Conservation (phyloP, 2,797 vertebrate species). For the Hafferia zeledoni region DNA sequence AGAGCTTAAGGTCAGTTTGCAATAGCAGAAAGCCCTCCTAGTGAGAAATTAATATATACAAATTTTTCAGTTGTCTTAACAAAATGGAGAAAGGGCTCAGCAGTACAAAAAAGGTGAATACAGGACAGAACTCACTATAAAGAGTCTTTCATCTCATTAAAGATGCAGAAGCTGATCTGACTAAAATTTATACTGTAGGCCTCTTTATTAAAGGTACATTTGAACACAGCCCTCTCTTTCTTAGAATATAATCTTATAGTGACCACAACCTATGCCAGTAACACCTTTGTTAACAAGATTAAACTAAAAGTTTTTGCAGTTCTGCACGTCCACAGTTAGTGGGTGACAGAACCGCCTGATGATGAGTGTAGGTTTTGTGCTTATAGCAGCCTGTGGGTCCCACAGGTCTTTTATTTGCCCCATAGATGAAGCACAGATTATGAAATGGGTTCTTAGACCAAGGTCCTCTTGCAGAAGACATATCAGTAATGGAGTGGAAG, state of each 20-base stretch:
- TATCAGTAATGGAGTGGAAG: neutral
- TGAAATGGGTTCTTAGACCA: neutral
- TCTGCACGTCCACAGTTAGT: rapidly evolving
- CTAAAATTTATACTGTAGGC: neutral
- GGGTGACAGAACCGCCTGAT: neutral
- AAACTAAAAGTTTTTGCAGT: neutral
- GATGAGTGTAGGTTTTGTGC: neutral
- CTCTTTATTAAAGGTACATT: neutral
- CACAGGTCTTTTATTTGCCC: neutral
- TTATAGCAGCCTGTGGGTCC: neutral
- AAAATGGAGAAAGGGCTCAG: neutral
- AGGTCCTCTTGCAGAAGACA: neutral
- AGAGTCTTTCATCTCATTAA: neutral
- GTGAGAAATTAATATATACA: neutral
- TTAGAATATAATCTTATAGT: neutral
- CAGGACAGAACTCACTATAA: neutral
- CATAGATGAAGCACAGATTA: neutral
- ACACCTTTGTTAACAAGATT: neutral
- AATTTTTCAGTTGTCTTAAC: neutral
- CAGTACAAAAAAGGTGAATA: neutral
- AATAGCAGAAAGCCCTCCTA: neutral
- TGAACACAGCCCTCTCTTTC: neutral
- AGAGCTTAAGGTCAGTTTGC: neutral
- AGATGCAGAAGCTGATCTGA: neutral
- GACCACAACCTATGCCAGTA: neutral